Evolutionary conservation across 2,888 invertebrate species (phyloP).

Genomic region (Apodemia duryi): DNA sequence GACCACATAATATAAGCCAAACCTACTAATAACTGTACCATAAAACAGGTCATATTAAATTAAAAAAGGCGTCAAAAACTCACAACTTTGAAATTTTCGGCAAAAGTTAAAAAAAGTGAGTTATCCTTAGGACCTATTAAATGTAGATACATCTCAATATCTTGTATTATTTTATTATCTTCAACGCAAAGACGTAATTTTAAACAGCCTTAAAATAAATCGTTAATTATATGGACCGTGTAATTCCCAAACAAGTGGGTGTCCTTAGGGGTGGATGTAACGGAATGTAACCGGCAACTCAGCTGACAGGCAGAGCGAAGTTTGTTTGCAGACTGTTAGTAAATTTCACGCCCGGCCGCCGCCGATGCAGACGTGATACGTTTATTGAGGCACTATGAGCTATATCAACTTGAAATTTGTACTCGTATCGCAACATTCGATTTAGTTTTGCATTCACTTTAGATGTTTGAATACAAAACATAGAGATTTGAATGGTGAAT

Average conservation of each 20-base stretch:
- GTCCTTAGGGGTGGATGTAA: slow-evolving; percentile 29
- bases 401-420: slow-evolving; percentile 21
- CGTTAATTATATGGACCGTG: neutral
- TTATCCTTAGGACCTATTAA: too few relatives aligned
- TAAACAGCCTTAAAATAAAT: neutral
- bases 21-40: too few relatives aligned
- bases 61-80: too few relatives aligned
- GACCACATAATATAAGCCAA: too few relatives aligned
- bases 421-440: slow-evolving; percentile 11
- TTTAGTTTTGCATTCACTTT: slow-evolving; percentile 18
- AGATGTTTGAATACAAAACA: too few relatives aligned
- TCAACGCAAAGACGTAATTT: neutral
- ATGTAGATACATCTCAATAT: too few relatives aligned
- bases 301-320: slow-evolving; percentile 37
- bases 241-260: slow-evolving; percentile 28
- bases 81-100: too few relatives aligned
- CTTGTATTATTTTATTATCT: neutral
- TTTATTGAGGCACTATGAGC: slow-evolving; percentile 26
- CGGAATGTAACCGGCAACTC: slow-evolving; percentile 33
- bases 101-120: too few relatives aligned
- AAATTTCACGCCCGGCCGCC: slow-evolving; percentile 42
- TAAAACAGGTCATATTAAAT: too few relatives aligned
- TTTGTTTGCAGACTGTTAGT: slow-evolving; percentile 42
- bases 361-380: slow-evolving; percentile 25
- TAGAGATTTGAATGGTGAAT: neutral